Base-by-base conservation (phyloP, 2,797 vertebrate genomes). In the Cottoperca gobio region DNA sequence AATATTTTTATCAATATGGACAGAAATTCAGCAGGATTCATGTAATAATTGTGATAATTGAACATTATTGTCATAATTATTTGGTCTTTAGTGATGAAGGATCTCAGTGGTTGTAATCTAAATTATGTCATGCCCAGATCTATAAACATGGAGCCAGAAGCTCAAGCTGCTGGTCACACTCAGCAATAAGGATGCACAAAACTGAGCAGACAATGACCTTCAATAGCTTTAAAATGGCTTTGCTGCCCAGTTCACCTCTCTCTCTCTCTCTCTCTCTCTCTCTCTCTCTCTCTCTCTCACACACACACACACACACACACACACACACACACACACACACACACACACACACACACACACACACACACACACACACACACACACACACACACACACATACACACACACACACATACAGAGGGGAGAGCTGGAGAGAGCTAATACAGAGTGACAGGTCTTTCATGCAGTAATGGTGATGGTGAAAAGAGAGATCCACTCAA, bases 391-490 rank as follows among this genome's bases (percentile, higher is more conserved):
- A 48, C 63, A 26, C 63, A 65, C 65, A 57, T 40, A 63, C 23
- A 75, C 54, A 79, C 2, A 46, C 39, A 78, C n/a, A 53, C 2
- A 81, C 11, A 73, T n/a, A 73, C 24, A 70, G 24, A 66, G 57
- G 71, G 68, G 73, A 54, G 83, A 92, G 83, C 84, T 78, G 82
- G 76, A 78, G 81, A 90, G 90, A 91, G 88, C 89, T 95, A 94
- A 95, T 94, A 80, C 90, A 90, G 89, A 91, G 86, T 95, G 94
- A 94, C 94, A 92, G 94, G 87, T 93, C 93, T 95, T 94, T 94
- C 93, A 94, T 94, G 94, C 94, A 93, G 94, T 94, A 94, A 94
- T 93, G 91, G 91, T 92, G 90, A 89, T 92, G 92, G 90, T 94
- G 90, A 95, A 94, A 94, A 93, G 92, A 92, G 89, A 93, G 88